phyloP scores from a whole-genome alignment of 2,797 vertebrate species.

The Hirundo rustica region DNA sequence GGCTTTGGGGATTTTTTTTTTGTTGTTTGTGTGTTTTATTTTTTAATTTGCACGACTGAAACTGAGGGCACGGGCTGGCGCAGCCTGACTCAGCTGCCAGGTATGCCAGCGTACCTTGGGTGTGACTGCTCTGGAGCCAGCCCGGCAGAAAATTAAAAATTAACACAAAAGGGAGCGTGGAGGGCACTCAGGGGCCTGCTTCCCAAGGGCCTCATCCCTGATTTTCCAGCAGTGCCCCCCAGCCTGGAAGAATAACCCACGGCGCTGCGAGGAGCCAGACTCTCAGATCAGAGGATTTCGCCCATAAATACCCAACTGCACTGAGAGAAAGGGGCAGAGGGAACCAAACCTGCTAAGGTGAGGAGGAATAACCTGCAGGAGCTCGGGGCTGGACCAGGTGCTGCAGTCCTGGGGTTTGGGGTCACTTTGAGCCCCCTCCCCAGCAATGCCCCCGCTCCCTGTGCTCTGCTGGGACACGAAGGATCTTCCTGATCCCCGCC shows the following conservation, averaged over 20 bases:
- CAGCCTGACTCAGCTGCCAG: constrained; percentile 52
- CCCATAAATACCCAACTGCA: fast-evolving
- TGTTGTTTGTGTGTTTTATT: neutral
- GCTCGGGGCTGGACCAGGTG: neutral
- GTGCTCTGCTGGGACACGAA: neutral
- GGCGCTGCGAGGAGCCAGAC: neutral
- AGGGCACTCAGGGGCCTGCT: neutral
- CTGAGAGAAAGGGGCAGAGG: neutral
- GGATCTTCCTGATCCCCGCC: neutral
- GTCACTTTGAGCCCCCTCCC: neutral
- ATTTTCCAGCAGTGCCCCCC: fast-evolving
- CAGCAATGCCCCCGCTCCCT: neutral
- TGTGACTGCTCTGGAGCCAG: neutral
- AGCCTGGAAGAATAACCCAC: neutral
- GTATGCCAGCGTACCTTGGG: neutral
- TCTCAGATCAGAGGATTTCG: neutral
- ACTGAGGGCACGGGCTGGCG: neutral
- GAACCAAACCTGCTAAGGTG: neutral
- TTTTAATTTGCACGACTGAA: constrained; percentile 42
- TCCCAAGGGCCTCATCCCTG: neutral
- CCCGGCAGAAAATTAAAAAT: neutral
- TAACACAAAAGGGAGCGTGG: neutral
- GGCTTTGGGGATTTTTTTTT: neutral
- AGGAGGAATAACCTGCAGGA: neutral
- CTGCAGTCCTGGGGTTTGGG: neutral